Evolutionary conservation across 2,888 invertebrate species (phyloP).

Genomic region (Troilus luridus): DNA sequence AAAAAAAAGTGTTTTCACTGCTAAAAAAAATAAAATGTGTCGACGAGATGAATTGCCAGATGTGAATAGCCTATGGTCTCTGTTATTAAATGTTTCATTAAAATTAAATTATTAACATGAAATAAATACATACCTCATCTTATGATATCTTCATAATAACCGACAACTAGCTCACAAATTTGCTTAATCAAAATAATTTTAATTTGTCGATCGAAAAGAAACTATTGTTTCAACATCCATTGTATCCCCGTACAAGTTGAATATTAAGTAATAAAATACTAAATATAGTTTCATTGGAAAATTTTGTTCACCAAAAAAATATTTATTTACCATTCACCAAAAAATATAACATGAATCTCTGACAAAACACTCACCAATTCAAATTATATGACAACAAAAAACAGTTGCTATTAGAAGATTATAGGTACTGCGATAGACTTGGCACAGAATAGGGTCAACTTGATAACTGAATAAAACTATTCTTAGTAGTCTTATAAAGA

Average conservation of each 20-base stretch:
- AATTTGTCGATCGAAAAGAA: background rate
- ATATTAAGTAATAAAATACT: background rate
- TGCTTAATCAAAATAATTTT: background rate
- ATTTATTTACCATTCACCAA: background rate
- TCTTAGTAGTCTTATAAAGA: background rate
- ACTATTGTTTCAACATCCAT: background rate
- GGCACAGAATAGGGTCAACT: slow-evolving; percentile 49
- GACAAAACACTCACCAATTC: slow-evolving; percentile 13
- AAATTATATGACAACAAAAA: slow-evolving; percentile 12
- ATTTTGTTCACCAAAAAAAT: background rate
- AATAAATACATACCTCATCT: background rate
- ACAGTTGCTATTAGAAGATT: background rate
- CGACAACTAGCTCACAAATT: background rate
- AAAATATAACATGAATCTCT: background rate
- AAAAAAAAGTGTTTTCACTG: no score
- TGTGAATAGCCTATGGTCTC: background rate
- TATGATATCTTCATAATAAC: background rate
- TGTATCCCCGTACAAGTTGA: background rate
- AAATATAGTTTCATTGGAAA: background rate
- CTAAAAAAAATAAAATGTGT: no score
- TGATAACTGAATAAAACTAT: slow-evolving; percentile 39
- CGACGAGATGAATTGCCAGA: no score
- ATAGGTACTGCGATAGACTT: slow-evolving; percentile 44
- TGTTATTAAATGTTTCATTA: background rate
- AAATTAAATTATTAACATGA: background rate